Percentiles rank a stretch among this genome's conserved stretches.
phyloP scores from a whole-genome alignment of 1,140 invertebrate species.

The Popillia japonica region DNA sequence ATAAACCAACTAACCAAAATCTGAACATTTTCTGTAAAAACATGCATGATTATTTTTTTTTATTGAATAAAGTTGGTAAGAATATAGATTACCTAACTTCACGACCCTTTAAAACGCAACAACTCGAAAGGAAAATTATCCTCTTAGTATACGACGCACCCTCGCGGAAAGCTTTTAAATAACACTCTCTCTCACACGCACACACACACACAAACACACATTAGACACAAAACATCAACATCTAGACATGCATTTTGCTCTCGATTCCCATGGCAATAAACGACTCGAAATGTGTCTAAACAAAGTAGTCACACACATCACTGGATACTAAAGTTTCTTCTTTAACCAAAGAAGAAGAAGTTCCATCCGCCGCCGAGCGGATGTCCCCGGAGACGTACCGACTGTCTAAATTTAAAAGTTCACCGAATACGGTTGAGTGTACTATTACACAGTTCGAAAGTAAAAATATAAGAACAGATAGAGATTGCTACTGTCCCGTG shows the following conservation, averaged over 20 bases:
- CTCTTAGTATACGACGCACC: too few relatives aligned
- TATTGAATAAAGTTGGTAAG: too few relatives aligned
- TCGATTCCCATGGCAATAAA: neutral
- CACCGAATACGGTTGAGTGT: neutral
- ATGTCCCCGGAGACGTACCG: neutral
- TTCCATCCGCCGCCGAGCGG: neutral
- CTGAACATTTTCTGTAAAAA: too few relatives aligned
- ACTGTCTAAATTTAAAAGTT: constrained; percentile 1
- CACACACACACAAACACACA: neutral
- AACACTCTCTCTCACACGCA: neutral
- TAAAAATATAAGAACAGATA: neutral
- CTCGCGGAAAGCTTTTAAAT: neutral
- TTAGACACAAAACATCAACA: neutral
- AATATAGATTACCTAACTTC: too few relatives aligned
- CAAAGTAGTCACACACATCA: constrained; percentile 5
- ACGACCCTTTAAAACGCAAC: too few relatives aligned
- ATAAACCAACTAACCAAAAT: too few relatives aligned
- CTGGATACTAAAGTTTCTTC: neutral
- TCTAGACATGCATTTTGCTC: neutral
- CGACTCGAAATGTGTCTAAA: constrained; percentile 13
- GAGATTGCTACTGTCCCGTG: neutral
- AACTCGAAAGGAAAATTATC: too few relatives aligned
- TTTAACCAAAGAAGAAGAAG: neutral
- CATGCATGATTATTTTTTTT: too few relatives aligned
- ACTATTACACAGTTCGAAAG: neutral